Evolutionary conservation across 2,888 invertebrate species (phyloP).

Genomic region (Drosophila greeni): DNA sequence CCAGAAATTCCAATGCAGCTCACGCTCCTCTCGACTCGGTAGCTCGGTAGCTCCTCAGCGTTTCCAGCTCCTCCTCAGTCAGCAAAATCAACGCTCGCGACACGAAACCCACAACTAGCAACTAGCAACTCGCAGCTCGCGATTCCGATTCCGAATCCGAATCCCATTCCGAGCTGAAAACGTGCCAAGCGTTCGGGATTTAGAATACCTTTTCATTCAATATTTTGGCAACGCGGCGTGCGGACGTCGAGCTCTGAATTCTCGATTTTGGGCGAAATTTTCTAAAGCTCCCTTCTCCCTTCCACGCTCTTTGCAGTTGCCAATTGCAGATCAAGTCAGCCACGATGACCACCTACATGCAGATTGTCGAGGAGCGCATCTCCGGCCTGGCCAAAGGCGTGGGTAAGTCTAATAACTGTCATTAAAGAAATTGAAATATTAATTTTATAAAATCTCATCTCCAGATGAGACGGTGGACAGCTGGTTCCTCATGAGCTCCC

Average conservation of each 20-base stretch:
- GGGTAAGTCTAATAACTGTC: conserved; percentile 63
- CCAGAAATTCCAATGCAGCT: conserved; percentile 57
- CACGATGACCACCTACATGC: conserved; percentile 75
- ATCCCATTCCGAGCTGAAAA: conserved; percentile 31
- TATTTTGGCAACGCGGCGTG: conserved; percentile 60
- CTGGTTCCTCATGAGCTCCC: conserved; percentile 89
- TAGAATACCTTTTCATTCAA: conserved; percentile 68
- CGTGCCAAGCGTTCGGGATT: conserved; percentile 59
- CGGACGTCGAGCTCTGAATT: conserved; percentile 55
- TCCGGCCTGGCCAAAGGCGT: conserved; percentile 75
- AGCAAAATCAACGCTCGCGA: conserved; percentile 61
- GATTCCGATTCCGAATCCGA: conserved; percentile 19
- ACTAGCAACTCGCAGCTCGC: conserved; percentile 12
- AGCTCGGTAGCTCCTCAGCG: neutral
- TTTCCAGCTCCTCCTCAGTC: conserved; percentile 12
- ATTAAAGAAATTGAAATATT: neutral
- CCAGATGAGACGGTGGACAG: conserved; percentile 87
- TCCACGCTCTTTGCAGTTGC: conserved; percentile 31
- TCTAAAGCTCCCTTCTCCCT: conserved; percentile 44
- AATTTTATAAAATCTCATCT: no score
- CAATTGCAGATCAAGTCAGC: conserved; percentile 19
- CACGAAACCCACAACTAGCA: conserved; percentile 12
- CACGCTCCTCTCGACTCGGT: conserved; percentile 46
- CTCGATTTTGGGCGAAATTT: conserved; percentile 46
- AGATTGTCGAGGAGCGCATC: conserved; percentile 76